Evolutionary conservation across 2,113 vertebrate species (phyloP).

Genomic region (Cyprinodon tularosa): DNA sequence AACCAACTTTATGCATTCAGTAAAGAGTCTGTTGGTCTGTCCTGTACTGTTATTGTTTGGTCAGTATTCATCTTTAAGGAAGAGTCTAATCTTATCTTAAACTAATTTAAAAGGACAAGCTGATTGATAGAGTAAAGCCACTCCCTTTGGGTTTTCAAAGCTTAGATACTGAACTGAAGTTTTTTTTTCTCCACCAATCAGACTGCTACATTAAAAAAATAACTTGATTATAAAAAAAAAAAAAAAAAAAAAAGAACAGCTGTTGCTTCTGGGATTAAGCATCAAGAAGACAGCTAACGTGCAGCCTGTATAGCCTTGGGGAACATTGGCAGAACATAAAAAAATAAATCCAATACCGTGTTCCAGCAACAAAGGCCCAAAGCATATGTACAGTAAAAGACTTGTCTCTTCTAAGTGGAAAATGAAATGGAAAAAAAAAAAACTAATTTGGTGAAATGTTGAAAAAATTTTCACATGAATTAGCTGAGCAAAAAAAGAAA

Average conservation of each 20-base stretch:
- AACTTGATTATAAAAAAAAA: conserved; percentile 2
- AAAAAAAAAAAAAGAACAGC: not conserved
- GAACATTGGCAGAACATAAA: conserved; percentile 15
- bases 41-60: not conserved
- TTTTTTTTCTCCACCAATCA: not conserved
- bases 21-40: not conserved
- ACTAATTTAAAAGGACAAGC: not conserved
- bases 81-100: not conserved
- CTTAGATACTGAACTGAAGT: not conserved
- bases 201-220: not conserved
- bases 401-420: not conserved
- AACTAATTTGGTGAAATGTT: not conserved
- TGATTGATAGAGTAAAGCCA: conserved; percentile 1
- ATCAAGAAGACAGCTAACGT: not conserved
- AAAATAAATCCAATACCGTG: not conserved
- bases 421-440: not conserved
- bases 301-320: not conserved
- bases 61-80: not conserved
- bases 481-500: no score
- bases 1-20: conserved; percentile 1
- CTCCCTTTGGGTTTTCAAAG: not conserved
- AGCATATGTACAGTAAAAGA: not conserved
- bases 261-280: not conserved
- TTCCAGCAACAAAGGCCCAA: not conserved
- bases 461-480: no score